These are phyloP conservation scores for Vespertilio murinus DNA, from an alignment of 2,797 vertebrate genomes.

Conservation along the genomic window DNA sequence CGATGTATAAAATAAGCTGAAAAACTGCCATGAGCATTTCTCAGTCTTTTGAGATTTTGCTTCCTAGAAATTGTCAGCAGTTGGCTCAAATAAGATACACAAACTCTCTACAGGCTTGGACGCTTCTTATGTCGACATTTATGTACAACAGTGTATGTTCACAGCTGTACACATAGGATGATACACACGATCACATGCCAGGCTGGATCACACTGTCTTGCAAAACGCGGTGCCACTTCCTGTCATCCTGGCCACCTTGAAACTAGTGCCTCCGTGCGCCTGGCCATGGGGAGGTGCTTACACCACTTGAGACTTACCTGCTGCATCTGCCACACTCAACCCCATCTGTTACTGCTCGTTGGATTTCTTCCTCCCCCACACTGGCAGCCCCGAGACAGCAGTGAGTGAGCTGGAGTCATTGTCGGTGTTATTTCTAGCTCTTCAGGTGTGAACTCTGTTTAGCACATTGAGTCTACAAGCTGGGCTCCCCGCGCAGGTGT, in stretches of 20 bases:
- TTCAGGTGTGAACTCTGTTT: neutral
- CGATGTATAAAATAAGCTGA: neutral
- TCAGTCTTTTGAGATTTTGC: neutral
- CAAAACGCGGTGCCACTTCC: neutral
- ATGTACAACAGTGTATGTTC: neutral
- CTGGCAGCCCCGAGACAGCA: neutral
- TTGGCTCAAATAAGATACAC: neutral
- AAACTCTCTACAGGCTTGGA: neutral
- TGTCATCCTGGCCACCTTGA: neutral
- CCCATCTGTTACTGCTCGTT: accelerated
- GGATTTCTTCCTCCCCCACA: accelerated
- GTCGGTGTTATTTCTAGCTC: neutral
- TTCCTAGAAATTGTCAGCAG: neutral
- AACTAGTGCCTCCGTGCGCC: neutral
- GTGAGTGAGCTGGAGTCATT: accelerated
- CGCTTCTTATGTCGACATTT: neutral
- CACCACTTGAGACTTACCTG: neutral
- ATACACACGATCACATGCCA: accelerated
- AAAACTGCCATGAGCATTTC: neutral
- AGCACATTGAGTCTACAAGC: accelerated
- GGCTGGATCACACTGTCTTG: neutral
- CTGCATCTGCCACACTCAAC: accelerated
- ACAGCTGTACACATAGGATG: accelerated
- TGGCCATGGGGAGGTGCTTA: accelerated
- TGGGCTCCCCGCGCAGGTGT: accelerated